These are phyloP conservation scores for Drosophila rubida DNA, from an alignment of 2,888 invertebrate genomes.

Conservation along the genomic window DNA sequence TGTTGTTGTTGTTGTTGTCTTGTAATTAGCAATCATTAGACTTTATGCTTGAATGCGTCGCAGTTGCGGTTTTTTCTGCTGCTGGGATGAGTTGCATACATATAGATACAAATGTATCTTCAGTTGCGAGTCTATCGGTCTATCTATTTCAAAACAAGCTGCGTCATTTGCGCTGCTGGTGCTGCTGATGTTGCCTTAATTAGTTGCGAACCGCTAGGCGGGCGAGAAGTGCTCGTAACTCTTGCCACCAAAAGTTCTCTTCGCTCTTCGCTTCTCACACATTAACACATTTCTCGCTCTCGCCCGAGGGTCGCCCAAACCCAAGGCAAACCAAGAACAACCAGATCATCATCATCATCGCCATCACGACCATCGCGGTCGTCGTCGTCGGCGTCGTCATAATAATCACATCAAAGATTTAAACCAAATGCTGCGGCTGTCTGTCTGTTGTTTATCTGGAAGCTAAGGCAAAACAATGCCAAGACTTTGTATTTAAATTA, in stretches of 20 bases:
- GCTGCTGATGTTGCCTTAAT: slow-evolving; percentile 58
- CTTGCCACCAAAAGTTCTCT: slow-evolving; percentile 43
- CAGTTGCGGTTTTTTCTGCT: slow-evolving; percentile 37
- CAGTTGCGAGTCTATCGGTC: slow-evolving; percentile 28
- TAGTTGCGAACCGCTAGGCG: slow-evolving; percentile 75
- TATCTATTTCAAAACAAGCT: slow-evolving; percentile 52
- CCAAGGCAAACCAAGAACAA: slow-evolving; percentile 19
- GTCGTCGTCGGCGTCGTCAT: slow-evolving; percentile 38
- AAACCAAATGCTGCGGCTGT: slow-evolving; percentile 57
- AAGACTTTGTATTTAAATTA: slow-evolving; percentile 77
- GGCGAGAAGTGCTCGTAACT: slow-evolving; percentile 39
- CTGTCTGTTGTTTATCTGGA: slow-evolving; percentile 14
- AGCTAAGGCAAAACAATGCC: slow-evolving; percentile 62
- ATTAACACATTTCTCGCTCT: slow-evolving; percentile 71
- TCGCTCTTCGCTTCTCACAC: slow-evolving; percentile 65
- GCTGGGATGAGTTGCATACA: slow-evolving; percentile 54
- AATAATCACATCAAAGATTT: slow-evolving; percentile 70
- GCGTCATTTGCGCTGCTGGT: slow-evolving; percentile 52
- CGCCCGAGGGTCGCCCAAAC: slow-evolving; percentile 31
- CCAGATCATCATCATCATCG: slow-evolving; percentile 23
- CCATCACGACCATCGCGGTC: slow-evolving; percentile 6
- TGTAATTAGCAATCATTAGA: slow-evolving; percentile 79
- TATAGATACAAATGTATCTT: slow-evolving; percentile 36
- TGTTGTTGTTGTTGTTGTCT: slow-evolving; percentile 34
- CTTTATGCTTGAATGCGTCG: slow-evolving; percentile 75